These are phyloP conservation scores for Mimachlamys varia DNA, from an alignment of 2,888 invertebrate genomes.

Conservation along the genomic window DNA sequence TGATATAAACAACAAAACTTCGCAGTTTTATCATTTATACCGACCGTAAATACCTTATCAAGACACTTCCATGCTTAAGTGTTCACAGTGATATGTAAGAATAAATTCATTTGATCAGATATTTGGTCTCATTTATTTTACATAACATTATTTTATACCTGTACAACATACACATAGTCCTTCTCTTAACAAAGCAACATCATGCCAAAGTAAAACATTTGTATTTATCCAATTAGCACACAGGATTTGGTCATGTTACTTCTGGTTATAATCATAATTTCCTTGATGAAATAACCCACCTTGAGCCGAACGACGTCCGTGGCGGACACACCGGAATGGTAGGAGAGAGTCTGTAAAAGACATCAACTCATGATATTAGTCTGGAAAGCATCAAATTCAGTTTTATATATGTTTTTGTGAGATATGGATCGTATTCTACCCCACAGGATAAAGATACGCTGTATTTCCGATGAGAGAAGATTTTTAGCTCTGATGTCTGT, in stretches of 20 bases:
- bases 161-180: too few species aligned
- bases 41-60: too few species aligned
- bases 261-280: background rate
- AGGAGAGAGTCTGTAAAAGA: slow-evolving; percentile 82
- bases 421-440: background rate
- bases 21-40: too few species aligned
- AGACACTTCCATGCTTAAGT: too few species aligned
- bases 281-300: slow-evolving; percentile 74
- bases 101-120: too few species aligned
- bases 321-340: slow-evolving; percentile 82
- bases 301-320: slow-evolving; percentile 81
- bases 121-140: too few species aligned
- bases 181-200: background rate
- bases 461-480: background rate
- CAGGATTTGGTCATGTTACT: background rate
- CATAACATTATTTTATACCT: too few species aligned
- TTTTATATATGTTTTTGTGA: background rate
- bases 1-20: too few species aligned
- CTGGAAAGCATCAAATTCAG: background rate
- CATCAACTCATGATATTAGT: background rate
- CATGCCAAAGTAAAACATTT: background rate
- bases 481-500: background rate
- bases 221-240: background rate
- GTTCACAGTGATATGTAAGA: too few species aligned
- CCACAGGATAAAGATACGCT: background rate